phyloP scores from a whole-genome alignment of 2,797 vertebrate genomes.

The Mareca penelope region DNA sequence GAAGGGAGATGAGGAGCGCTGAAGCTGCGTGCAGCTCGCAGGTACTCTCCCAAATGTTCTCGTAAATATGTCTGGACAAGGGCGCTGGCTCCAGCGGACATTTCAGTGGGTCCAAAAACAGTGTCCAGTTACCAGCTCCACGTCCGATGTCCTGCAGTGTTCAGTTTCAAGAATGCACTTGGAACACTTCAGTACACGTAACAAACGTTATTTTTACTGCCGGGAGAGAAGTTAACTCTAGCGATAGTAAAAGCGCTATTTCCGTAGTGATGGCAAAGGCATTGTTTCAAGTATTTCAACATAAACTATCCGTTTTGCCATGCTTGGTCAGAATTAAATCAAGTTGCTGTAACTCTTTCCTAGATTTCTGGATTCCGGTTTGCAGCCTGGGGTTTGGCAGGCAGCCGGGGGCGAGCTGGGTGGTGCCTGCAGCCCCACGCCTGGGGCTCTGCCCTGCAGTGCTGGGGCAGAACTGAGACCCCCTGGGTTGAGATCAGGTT shows the following conservation, averaged over 20 bases:
- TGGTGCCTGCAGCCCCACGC: background rate
- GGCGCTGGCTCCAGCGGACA: background rate
- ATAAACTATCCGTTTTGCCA: accelerated
- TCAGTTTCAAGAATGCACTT: slow-evolving; percentile 1
- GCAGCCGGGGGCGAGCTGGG: accelerated
- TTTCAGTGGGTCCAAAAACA: slow-evolving; percentile 13
- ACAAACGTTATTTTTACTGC: slow-evolving; percentile 37
- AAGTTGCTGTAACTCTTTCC: background rate
- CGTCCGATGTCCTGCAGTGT: background rate
- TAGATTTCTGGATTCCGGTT: background rate
- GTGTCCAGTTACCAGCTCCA: slow-evolving; percentile 48
- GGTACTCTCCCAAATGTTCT: background rate
- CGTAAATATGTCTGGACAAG: background rate
- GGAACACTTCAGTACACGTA: background rate
- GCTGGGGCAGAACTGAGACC: background rate
- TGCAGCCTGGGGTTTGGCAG: background rate
- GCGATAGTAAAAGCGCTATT: background rate
- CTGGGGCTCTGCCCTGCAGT: background rate
- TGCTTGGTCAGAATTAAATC: background rate
- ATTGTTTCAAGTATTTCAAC: background rate
- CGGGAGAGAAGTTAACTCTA: background rate
- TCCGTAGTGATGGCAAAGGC: background rate
- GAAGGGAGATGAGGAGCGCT: background rate
- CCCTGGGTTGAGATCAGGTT: accelerated
- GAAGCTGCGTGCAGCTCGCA: accelerated